phyloP scores from a whole-genome alignment of 2,113 vertebrate species.

The Charina bottae region DNA sequence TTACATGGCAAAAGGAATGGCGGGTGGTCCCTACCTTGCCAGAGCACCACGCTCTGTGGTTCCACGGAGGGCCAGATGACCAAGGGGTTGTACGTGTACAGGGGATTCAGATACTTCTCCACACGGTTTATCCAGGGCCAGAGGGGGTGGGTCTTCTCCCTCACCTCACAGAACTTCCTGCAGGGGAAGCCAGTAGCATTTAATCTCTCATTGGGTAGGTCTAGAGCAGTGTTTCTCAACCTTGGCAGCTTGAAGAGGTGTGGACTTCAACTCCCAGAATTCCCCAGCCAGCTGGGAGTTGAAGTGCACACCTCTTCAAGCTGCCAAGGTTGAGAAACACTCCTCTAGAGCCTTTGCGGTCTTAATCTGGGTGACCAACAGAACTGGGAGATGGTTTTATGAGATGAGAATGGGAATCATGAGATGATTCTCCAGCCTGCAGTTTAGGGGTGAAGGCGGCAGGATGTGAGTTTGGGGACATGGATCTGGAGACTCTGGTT shows the following conservation, averaged over 20 bases:
- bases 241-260: neutral
- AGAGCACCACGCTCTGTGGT: slow-evolving; percentile 85
- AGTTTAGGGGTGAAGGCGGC: too few relatives aligned
- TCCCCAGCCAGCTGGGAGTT: neutral
- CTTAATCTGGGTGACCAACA: too few relatives aligned
- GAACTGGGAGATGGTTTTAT: too few relatives aligned
- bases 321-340: too few relatives aligned
- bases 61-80: slow-evolving; percentile 87
- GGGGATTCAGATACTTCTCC: slow-evolving; percentile 74
- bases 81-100: slow-evolving; percentile 76
- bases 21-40: slow-evolving; percentile 76
- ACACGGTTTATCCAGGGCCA: slow-evolving; percentile 77
- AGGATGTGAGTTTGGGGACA: too few relatives aligned
- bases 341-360: too few relatives aligned
- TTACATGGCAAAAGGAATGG: neutral
- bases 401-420: too few relatives aligned
- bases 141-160: slow-evolving; percentile 81
- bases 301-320: too few relatives aligned
- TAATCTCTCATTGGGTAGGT: neutral
- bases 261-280: neutral
- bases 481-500: too few relatives aligned
- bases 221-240: neutral
- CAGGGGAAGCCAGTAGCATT: accelerated
- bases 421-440: too few relatives aligned
- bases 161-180: slow-evolving; percentile 79